Evolutionary conservation across 1,140 invertebrate species (phyloP), one percentile per base, ranked within the genome.

Genomic region (Periplaneta americana): DNA sequence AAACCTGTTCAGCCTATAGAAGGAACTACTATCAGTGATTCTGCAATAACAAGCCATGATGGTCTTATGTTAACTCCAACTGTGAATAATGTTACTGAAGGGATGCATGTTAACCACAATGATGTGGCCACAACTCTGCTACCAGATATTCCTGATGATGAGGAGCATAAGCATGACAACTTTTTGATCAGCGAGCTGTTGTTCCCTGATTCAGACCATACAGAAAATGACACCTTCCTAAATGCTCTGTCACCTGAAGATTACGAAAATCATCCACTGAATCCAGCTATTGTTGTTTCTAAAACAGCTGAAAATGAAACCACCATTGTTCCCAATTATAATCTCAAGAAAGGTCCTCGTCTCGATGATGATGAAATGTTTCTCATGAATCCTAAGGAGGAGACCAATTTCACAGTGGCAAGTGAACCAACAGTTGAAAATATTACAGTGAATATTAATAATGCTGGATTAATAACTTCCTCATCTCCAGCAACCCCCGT

Each of bases 321-420:
- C 0, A 18, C 0, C n/a, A n/a, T n/a, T n/a, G n/a, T 31, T 18
- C 11, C 17, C 18, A 74, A 80, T 31, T 9, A 10, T 13, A 74
- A 80, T 34, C 1, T 74, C 3, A 80, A 80, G 35, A 80, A 80
- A 34, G n/a, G 35, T 17, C 8, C 79, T 18, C n/a, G 79, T 17
- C 79, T 80, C 31, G 79, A 80, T 80, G 66, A 37, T 33, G 48
- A 75, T 80, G 37, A 80, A 31, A 74, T 80, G 48, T 74, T 32
- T 35, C 34, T 74, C 11, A 34, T 35, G 32, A 80, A 80, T 74
- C 48, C 79, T 33, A n/a, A 74, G 75, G 48, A 80, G 48, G 57
- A 80, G n/a, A 74, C 0, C 31, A 4, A 66, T 28, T 10, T n/a
- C n/a, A 66, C 22, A 28, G 22, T n/a, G 6, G 28, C 48, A 6